These are phyloP conservation scores for Cancer borealis DNA, from an alignment of 2,888 invertebrate genomes.

Conservation along the genomic window DNA sequence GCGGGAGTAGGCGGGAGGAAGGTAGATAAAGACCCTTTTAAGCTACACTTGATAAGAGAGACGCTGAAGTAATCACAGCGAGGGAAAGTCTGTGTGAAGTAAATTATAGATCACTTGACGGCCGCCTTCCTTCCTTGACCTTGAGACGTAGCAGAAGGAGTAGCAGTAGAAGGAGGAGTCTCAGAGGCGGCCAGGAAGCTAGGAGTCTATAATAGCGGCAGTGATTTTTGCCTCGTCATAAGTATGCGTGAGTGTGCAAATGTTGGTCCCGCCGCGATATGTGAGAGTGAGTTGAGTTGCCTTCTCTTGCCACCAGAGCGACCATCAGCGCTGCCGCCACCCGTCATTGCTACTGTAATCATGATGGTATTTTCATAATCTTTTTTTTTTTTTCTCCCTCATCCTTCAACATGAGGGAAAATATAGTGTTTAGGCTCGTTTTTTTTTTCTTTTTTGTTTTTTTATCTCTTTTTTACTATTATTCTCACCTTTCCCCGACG, in stretches of 20 bases:
- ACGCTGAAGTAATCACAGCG: not conserved
- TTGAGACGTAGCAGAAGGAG: not conserved
- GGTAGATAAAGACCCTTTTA: not conserved
- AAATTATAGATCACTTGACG: not conserved
- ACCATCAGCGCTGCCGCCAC: not conserved
- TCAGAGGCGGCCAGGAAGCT: not conserved
- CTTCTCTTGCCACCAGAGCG: not conserved
- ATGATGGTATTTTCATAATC: not conserved
- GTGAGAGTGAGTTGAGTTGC: not conserved
- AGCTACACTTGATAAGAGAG: not conserved
- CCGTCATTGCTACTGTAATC: not conserved
- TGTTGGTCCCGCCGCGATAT: not conserved
- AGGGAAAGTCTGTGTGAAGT: not conserved
- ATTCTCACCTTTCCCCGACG: not conserved
- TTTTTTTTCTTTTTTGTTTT: not conserved
- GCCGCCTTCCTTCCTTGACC: not conserved
- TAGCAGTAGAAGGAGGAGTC: not conserved
- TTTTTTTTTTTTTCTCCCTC: not conserved
- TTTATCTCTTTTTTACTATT: too few species aligned
- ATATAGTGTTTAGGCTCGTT: not conserved
- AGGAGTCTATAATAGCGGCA: not conserved
- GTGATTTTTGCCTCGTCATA: not conserved
- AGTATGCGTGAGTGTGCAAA: conserved; percentile 20
- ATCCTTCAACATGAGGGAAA: not conserved
- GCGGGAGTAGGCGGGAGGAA: not conserved